phyloP scores from a whole-genome alignment of 2,888 invertebrate species.

The Caenorhabditis auriculariae region DNA sequence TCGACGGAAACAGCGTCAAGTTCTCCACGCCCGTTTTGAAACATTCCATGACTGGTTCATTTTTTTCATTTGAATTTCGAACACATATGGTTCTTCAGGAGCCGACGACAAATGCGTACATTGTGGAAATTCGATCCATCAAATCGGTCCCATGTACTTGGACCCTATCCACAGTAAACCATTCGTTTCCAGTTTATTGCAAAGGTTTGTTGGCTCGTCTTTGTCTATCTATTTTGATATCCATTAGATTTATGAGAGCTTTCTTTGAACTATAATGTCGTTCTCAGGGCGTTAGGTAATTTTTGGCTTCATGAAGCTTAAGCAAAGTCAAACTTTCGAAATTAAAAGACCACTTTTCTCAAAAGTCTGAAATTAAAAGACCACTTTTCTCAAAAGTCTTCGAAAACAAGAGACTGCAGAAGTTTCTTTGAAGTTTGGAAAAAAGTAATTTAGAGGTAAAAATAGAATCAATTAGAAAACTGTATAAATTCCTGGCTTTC shows the following conservation, averaged over 20 bases:
- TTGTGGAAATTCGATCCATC: constrained; percentile 66
- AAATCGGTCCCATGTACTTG: constrained; percentile 93
- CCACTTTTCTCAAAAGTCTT: no score
- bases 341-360: no score
- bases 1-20: constrained; percentile 40
- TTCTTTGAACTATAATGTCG: background rate
- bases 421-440: background rate
- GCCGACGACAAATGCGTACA: constrained; percentile 46
- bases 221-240: background rate
- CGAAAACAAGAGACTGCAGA: no score
- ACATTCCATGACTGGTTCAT: constrained; percentile 16
- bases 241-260: background rate
- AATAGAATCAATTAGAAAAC: no score
- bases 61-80: background rate
- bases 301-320: background rate
- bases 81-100: constrained; percentile 16
- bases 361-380: no score
- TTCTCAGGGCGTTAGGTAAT: background rate
- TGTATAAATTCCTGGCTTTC: no score
- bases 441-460: background rate
- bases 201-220: no score
- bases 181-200: constrained; percentile 77
- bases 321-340: no score
- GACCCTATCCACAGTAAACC: constrained; percentile 79
- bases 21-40: constrained; percentile 29